These are phyloP conservation scores for Musca domestica DNA, from an alignment of 1,140 invertebrate species.

Conservation along the genomic window DNA sequence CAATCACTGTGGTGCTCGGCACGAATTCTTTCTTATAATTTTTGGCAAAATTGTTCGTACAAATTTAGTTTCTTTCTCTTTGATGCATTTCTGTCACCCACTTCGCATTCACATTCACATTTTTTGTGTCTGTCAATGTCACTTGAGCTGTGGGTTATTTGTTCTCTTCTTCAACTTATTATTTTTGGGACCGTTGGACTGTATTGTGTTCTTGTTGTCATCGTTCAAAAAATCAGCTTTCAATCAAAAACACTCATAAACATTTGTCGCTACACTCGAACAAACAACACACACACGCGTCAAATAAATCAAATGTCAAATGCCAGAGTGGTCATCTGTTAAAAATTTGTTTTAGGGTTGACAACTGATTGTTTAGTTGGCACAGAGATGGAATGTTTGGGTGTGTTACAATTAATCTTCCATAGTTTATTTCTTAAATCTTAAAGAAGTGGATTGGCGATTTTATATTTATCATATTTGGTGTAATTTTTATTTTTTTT, in stretches of 20 bases:
- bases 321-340: slow-evolving; percentile 18
- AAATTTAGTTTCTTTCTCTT: not conserved
- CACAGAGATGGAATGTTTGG: no score
- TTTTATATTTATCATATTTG: no score
- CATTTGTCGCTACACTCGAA: not conserved
- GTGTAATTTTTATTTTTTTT: no score
- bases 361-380: slow-evolving; percentile 3
- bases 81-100: not conserved
- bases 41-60: no score
- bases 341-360: not conserved
- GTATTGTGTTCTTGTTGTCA: not conserved
- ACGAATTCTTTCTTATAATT: no score
- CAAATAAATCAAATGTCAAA: slow-evolving; percentile 53
- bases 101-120: not conserved
- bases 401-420: no score
- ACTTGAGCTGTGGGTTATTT: not conserved
- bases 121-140: slow-evolving; percentile 6
- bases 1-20: no score
- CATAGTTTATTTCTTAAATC: no score
- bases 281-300: slow-evolving; percentile 46
- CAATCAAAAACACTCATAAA: slow-evolving; percentile 38
- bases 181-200: not conserved
- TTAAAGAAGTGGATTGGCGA: no score
- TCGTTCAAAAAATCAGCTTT: slow-evolving; percentile 38
- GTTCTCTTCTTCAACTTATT: not conserved